A percentile compares a stretch with the other conserved stretches of the same genome.
These are phyloP conservation scores for Ctenicera cuprea DNA, from an alignment of 2,888 invertebrate species.

Conservation along the genomic window DNA sequence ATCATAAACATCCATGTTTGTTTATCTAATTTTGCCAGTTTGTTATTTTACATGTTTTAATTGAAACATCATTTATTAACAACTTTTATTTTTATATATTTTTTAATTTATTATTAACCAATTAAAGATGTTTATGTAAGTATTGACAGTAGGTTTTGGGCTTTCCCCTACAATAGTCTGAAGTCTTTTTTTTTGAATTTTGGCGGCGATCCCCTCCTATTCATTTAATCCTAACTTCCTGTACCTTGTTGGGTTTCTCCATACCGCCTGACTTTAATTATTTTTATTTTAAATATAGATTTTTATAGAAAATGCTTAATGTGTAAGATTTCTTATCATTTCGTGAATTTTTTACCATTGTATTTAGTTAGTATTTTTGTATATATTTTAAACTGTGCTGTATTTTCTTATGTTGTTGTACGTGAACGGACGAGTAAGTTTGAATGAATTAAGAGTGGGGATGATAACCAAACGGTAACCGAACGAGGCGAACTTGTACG, in stretches of 20 bases:
- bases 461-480: conserved; percentile 27
- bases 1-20: no score
- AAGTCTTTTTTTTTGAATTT: conserved; percentile 1
- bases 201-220: background rate
- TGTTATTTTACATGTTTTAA: no score
- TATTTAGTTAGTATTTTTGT: no score
- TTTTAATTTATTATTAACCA: background rate
- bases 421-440: background rate
- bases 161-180: background rate
- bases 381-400: no score
- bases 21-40: no score
- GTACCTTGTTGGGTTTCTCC: background rate
- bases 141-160: background rate
- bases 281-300: background rate
- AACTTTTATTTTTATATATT: background rate
- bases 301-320: no score
- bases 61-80: no score
- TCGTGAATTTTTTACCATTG: no score
- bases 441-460: conserved; percentile 25
- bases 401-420: background rate
- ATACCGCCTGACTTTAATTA: background rate
- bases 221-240: background rate
- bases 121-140: no score
- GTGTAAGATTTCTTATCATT: no score
- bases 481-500: conserved; percentile 29